Conservation (phyloP, 92 coral and sea anemone genomes). For the Pocillopora grandis region DNA sequence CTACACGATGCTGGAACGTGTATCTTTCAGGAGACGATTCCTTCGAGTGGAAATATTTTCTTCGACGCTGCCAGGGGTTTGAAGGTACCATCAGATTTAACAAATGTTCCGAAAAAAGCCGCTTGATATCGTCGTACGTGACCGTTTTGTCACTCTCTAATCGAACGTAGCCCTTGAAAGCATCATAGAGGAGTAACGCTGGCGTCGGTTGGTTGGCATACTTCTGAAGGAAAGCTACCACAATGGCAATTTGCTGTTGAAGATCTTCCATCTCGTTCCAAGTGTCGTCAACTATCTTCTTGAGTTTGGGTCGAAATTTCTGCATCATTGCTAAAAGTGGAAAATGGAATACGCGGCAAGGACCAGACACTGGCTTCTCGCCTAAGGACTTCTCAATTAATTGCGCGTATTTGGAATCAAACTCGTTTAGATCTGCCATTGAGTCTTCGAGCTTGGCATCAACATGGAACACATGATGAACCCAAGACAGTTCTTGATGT, state of each 20-base stretch:
- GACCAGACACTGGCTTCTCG: neutral
- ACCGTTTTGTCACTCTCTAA: slow-evolving; percentile 39
- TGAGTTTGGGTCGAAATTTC: slow-evolving; percentile 60
- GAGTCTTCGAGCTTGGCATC: slow-evolving; percentile 83
- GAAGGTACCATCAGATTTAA: slow-evolving; percentile 76
- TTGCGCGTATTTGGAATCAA: slow-evolving; percentile 68
- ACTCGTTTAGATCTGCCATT: slow-evolving; percentile 65
- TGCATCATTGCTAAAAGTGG: slow-evolving; percentile 86
- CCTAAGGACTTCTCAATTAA: slow-evolving; percentile 34
- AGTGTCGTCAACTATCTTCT: slow-evolving; percentile 63
- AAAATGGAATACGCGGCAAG: slow-evolving; percentile 85
- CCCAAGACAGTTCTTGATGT: slow-evolving; percentile 52
- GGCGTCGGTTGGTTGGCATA: slow-evolving; percentile 82
- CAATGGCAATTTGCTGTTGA: slow-evolving; percentile 74
- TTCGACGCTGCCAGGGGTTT: slow-evolving; percentile 39
- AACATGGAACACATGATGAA: slow-evolving; percentile 63
- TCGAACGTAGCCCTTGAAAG: slow-evolving; percentile 56
- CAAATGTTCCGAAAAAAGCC: slow-evolving; percentile 65
- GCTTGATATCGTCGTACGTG: slow-evolving; percentile 73
- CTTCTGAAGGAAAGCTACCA: slow-evolving; percentile 79
- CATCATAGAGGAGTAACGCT: slow-evolving; percentile 69
- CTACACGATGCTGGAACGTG: slow-evolving; percentile 76
- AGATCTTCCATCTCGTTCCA: slow-evolving; percentile 62
- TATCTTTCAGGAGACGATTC: slow-evolving; percentile 55
- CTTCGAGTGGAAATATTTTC: neutral